Conservation (phyloP, 2,888 invertebrate species). For the Nomada ruficornis region DNA sequence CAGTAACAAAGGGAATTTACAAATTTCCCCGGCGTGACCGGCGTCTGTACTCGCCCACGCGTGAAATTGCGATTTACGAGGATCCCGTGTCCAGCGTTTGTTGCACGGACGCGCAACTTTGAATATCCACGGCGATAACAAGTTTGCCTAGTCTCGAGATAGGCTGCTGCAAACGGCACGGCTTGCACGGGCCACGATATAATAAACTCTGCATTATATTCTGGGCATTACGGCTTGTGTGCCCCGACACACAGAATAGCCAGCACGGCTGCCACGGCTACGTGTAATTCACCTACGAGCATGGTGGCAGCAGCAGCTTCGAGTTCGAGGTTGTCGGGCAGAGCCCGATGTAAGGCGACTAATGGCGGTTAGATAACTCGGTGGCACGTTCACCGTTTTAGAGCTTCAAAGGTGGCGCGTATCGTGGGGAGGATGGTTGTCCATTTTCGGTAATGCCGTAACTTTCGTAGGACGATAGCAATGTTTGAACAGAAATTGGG, state of each 20-base stretch:
- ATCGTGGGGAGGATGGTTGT: neutral
- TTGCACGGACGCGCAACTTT: constrained; percentile 27
- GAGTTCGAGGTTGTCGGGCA: constrained; percentile 11
- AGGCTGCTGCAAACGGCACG: constrained; percentile 30
- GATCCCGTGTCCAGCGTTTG: constrained; percentile 24
- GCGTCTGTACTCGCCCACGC: constrained; percentile 51
- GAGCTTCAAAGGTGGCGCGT: neutral
- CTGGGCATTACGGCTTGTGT: constrained; percentile 47
- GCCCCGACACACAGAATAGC: constrained; percentile 4
- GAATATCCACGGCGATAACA: constrained; percentile 64
- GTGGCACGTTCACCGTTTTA: neutral
- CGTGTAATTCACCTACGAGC: constrained; percentile 36
- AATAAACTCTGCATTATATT: constrained; percentile 80
- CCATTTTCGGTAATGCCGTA: neutral
- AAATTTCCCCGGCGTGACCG: constrained; percentile 52
- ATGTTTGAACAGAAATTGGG: too few relatives aligned
- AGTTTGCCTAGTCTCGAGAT: constrained; percentile 67
- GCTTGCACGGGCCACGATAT: constrained; percentile 62
- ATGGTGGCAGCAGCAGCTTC: neutral
- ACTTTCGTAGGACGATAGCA: too few relatives aligned
- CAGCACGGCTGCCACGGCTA: neutral
- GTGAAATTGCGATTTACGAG: constrained; percentile 56
- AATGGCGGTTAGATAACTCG: constrained; percentile 39
- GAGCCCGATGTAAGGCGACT: constrained; percentile 12
- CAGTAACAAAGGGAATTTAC: constrained; percentile 60